These are phyloP conservation scores for Diachasma alloeum DNA, from an alignment of 1,140 invertebrate species.

Conservation along the genomic window DNA sequence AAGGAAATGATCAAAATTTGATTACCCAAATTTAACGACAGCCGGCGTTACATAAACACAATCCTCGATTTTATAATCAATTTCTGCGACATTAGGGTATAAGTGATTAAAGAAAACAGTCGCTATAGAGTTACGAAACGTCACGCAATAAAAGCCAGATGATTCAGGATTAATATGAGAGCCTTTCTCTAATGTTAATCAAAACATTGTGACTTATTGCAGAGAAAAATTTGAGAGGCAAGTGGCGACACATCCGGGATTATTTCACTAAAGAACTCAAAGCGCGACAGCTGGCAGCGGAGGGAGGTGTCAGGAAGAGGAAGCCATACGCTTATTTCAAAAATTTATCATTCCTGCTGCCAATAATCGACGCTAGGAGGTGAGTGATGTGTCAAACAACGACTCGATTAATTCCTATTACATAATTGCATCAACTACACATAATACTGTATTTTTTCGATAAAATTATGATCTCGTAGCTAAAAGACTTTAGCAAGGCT, in stretches of 20 bases:
- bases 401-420: neutral
- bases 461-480: too few species aligned
- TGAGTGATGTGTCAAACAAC: slow-evolving; percentile 35
- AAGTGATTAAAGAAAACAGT: neutral
- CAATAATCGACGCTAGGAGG: slow-evolving; percentile 53
- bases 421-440: too few species aligned
- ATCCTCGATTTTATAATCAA: neutral
- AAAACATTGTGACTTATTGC: slow-evolving; percentile 32
- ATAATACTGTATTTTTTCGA: too few species aligned
- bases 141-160: neutral
- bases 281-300: slow-evolving; percentile 40
- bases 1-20: too few species aligned
- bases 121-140: neutral
- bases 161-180: slow-evolving; percentile 7
- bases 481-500: too few species aligned
- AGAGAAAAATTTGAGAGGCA: slow-evolving; percentile 55
- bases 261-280: slow-evolving; percentile 61
- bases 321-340: slow-evolving; percentile 56
- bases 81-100: neutral
- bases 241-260: slow-evolving; percentile 59
- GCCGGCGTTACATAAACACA: too few species aligned
- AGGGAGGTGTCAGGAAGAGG: slow-evolving; percentile 43
- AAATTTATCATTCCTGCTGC: slow-evolving; percentile 53
- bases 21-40: too few species aligned
- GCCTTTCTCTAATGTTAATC: neutral